These are phyloP conservation scores for Macrobrachium nipponense DNA, from an alignment of 1,140 invertebrate genomes.

Conservation along the genomic window DNA sequence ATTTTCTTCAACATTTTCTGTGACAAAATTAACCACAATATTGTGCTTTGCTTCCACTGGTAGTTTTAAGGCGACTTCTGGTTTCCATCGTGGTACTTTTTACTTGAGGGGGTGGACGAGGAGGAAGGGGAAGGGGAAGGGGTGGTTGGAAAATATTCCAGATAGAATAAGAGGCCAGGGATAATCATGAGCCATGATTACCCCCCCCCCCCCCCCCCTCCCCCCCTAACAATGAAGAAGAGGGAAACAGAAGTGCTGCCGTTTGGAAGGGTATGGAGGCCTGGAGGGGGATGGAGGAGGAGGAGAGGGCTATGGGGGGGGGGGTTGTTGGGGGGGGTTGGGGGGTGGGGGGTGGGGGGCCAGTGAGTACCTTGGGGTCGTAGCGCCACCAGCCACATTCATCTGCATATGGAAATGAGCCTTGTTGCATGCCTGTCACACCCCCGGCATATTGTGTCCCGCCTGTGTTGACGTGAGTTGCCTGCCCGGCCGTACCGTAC, in stretches of 20 bases:
- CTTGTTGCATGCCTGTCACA: conserved; percentile 61
- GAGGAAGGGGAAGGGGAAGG: no score
- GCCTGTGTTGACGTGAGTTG: conserved; percentile 5
- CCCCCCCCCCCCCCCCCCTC: no score
- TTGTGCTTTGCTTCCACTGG: no score
- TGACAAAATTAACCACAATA: no score
- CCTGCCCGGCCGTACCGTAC: conserved; percentile 10
- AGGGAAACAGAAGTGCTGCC: neutral
- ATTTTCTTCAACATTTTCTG: no score
- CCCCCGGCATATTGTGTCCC: conserved; percentile 53
- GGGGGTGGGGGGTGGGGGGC: neutral
- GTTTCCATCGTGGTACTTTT: no score
- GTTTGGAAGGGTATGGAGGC: neutral
- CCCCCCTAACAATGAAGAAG: neutral
- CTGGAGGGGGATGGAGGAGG: neutral
- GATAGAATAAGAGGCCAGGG: no score
- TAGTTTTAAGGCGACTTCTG: no score
- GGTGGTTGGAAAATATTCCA: no score
- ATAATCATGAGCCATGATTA: no score
- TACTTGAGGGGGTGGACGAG: no score
- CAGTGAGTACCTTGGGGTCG: conserved; percentile 20
- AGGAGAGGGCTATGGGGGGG: neutral
- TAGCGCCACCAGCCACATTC: conserved; percentile 55
- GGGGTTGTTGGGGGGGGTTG: neutral
- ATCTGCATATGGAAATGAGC: conserved; percentile 60